phyloP scores from a whole-genome alignment of 2,888 invertebrate species.

The Chrysolina americana region DNA sequence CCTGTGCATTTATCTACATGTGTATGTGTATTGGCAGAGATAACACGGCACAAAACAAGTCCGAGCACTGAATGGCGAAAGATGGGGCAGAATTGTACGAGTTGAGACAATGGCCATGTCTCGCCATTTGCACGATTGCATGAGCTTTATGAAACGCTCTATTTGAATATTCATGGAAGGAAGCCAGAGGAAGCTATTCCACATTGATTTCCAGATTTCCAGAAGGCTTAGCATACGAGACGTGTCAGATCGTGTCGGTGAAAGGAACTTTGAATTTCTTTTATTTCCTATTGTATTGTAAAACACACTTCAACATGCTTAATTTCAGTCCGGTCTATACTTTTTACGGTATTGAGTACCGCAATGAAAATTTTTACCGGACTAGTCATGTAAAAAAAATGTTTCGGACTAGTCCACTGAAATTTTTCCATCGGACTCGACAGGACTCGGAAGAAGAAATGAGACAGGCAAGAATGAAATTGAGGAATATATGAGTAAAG shows the following conservation, averaged over 20 bases:
- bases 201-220: constrained; percentile 11
- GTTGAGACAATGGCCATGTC: constrained; percentile 32
- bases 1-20: constrained; percentile 23
- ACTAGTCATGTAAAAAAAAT: too few relatives aligned
- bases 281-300: too few relatives aligned
- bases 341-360: too few relatives aligned
- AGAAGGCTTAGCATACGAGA: not conserved
- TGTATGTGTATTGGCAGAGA: constrained; percentile 29
- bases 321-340: too few relatives aligned
- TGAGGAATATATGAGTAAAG: too few relatives aligned
- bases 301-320: too few relatives aligned
- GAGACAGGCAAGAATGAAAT: too few relatives aligned
- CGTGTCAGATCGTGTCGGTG: not conserved
- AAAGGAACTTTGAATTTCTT: too few relatives aligned
- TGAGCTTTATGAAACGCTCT: constrained; percentile 38
- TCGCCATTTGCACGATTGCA: constrained; percentile 39
- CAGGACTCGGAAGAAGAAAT: too few relatives aligned
- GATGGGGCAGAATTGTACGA: constrained; percentile 35
- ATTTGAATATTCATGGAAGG: constrained; percentile 36
- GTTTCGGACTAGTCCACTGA: too few relatives aligned
- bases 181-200: constrained; percentile 26
- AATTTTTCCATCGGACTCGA: too few relatives aligned
- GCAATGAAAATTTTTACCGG: too few relatives aligned
- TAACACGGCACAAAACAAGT: constrained; percentile 35
- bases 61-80: constrained; percentile 33